Percentiles rank a stretch among this genome's conserved stretches.
phyloP scores from a whole-genome alignment of 30 jellyfish, hydroid and myxozoan genomes.

The Catostylus mosaicus region DNA sequence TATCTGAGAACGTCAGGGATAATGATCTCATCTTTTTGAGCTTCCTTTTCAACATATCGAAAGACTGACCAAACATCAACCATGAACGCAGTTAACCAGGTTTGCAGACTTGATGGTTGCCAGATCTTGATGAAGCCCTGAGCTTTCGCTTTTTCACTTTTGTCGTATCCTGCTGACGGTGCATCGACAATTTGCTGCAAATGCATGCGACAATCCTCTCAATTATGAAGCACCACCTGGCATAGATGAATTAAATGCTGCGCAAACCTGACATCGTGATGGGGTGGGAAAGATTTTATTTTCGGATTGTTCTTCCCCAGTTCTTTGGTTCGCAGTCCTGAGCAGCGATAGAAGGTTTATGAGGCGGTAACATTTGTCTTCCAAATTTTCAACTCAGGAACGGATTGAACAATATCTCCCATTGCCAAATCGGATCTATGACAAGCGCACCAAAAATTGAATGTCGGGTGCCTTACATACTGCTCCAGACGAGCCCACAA shows the following conservation, averaged over 20 bases:
- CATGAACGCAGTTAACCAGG: slow-evolving; percentile 28
- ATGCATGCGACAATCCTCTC: slow-evolving; percentile 1
- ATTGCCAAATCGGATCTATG: slow-evolving; percentile 58
- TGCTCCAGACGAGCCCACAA: slow-evolving; percentile 43
- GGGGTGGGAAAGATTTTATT: slow-evolving; percentile 44
- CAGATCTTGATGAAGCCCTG: slow-evolving; percentile 7
- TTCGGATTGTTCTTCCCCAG: slow-evolving; percentile 22
- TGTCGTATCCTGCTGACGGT: not conserved
- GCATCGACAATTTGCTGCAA: not conserved
- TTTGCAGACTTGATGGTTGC: slow-evolving; percentile 31
- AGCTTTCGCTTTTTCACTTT: not conserved
- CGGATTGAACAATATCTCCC: slow-evolving; percentile 52
- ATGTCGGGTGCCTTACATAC: slow-evolving; percentile 32
- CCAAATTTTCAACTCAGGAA: slow-evolving; percentile 53
- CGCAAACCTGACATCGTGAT: slow-evolving; percentile 49
- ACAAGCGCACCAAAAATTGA: slow-evolving; percentile 52
- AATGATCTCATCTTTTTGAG: slow-evolving; percentile 13
- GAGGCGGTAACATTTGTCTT: slow-evolving; percentile 22
- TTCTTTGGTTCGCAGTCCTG: slow-evolving; percentile 55
- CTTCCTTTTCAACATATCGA: slow-evolving; percentile 25
- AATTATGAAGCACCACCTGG: slow-evolving; percentile 5
- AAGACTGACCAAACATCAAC: slow-evolving; percentile 27
- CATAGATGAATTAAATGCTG: slow-evolving; percentile 20
- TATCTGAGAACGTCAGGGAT: slow-evolving; percentile 23
- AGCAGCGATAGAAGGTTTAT: slow-evolving; percentile 25